Conservation (phyloP, 2,797 vertebrate species). For the Falco novaeseelandiae region DNA sequence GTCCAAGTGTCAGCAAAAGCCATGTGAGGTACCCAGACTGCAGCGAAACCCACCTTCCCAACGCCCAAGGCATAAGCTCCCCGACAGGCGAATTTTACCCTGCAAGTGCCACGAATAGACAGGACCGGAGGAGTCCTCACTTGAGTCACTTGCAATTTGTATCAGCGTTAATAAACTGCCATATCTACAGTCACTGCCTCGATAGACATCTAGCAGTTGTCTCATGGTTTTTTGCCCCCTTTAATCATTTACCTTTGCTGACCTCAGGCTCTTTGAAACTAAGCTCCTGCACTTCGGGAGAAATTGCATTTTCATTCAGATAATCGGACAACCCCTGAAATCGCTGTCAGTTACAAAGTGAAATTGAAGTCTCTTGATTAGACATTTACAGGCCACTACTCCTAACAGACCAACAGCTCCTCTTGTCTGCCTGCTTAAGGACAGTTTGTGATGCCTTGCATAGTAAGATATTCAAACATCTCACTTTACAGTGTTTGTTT, state of each 20-base stretch:
- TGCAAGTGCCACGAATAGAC: neutral
- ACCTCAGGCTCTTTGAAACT: neutral
- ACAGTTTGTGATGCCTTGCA: neutral
- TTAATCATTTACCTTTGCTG: slow-evolving; percentile 21
- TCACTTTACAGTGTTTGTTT: neutral
- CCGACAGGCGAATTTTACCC: neutral
- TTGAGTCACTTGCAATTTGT: neutral
- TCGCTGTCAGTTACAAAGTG: neutral
- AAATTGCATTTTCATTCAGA: neutral
- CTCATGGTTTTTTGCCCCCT: neutral
- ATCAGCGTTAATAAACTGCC: neutral
- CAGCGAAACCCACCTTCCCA: neutral
- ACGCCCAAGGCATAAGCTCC: neutral
- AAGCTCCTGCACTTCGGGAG: neutral
- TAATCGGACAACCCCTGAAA: neutral
- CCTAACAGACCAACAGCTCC: neutral
- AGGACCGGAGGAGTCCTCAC: neutral
- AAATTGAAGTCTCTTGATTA: neutral
- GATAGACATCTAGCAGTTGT: neutral
- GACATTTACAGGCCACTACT: neutral
- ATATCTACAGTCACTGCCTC: neutral
- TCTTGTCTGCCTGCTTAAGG: neutral
- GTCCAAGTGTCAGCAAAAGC: neutral
- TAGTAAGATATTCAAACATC: neutral
- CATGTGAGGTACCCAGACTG: neutral